Conservation (phyloP, 2,888 invertebrate species). For the Sericinus montela region DNA sequence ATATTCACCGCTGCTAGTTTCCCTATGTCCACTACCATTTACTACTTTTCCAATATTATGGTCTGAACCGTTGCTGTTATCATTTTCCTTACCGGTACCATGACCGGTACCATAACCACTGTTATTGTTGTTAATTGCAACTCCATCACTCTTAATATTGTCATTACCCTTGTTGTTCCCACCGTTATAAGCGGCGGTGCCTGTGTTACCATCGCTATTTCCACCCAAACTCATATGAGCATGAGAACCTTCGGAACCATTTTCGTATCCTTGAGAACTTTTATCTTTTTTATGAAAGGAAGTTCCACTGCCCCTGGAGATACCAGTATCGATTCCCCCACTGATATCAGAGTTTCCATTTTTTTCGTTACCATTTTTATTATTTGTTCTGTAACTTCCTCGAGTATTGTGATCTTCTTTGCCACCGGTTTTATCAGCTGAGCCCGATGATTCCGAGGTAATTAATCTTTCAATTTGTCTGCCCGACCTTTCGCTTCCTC, state of each 20-base stretch:
- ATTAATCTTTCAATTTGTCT: constrained; percentile 37
- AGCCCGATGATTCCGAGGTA: constrained; percentile 60
- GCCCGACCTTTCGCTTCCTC: neutral
- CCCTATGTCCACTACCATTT: too few species aligned
- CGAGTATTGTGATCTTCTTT: constrained; percentile 66
- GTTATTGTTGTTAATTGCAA: too few species aligned
- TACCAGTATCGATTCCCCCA: constrained; percentile 25
- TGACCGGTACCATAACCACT: too few species aligned
- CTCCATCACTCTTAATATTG: too few species aligned
- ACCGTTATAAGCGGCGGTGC: too few species aligned
- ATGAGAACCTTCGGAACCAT: constrained; percentile 23
- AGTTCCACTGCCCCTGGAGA: constrained; percentile 27
- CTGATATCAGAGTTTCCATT: neutral
- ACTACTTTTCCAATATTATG: too few species aligned
- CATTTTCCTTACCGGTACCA: too few species aligned
- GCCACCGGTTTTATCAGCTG: constrained; percentile 47
- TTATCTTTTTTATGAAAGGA: neutral
- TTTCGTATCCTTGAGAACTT: constrained; percentile 22
- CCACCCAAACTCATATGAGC: neutral
- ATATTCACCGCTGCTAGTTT: too few species aligned
- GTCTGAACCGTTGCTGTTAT: too few species aligned
- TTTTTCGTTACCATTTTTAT: constrained; percentile 22
- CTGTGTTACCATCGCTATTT: neutral
- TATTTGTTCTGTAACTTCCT: constrained; percentile 48
- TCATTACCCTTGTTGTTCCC: too few species aligned